Evolutionary conservation across 2,797 vertebrate genomes (phyloP), one percentile per base, ranked within the genome.

Genomic region (Fringilla coelebs): DNA sequence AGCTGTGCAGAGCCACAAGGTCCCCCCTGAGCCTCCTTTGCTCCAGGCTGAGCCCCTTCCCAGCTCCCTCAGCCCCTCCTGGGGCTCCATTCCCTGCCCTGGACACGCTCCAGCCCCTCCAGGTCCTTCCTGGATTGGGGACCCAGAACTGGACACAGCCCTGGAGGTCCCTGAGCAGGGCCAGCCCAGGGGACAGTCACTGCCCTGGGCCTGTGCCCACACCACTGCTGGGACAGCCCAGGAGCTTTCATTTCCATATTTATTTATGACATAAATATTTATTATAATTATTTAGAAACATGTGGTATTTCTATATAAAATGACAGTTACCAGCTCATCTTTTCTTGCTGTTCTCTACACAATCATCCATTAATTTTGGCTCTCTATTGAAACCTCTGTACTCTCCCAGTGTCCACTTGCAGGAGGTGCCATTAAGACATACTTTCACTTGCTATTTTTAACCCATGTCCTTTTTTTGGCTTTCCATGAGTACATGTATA

Each of bases 361-460:
- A 11, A 43, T 24, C 32, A 48, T 71, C 52, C 15, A 3, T 88
- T 89, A 8, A 14, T 65, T 85, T 75, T 54, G 52, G 10, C 17
- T 91, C 17, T 29, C 26, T 61, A 3, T 41, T 68, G 77, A 45
- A 67, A 49, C 10, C 57, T 9, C 6, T 54, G 61, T 49, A 5
- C 41, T 68, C 74, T 85, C 57, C 16, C 18, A 6, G 45, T 26
- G 45, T 57, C 61, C 34, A 19, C 12, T 24, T 73, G 10, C 7
- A 21, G 13, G 24, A 21, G 6, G 10, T 87, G 52, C 76, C 52
- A 61, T 89, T 46, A 54, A 48, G 78, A 31, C 18, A 28, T 83
- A 11, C 57, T 88, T 91, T 80, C 49, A 29, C 25, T 49, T 80
- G 40, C 84, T 96, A 77, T 95, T 93, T 93, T 95, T 92, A 93